phyloP scores from a whole-genome alignment of 2,888 invertebrate genomes.

The Agonum fuliginosum region DNA sequence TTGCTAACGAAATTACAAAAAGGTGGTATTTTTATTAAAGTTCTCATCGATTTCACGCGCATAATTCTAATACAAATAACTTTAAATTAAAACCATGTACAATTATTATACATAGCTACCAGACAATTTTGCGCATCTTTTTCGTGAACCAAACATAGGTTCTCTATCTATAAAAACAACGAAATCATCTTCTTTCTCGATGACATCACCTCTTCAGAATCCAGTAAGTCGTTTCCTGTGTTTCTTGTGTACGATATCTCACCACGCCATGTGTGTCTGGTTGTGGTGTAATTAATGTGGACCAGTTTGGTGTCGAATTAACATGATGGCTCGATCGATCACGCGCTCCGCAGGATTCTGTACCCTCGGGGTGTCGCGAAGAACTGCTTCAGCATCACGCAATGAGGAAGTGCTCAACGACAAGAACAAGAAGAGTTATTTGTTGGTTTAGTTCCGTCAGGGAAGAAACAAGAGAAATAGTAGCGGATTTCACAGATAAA shows the following conservation, averaged over 20 bases:
- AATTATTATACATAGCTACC: too few relatives aligned
- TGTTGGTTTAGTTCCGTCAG: neutral
- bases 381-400: neutral
- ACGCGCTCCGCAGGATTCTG: conserved; percentile 6
- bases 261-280: neutral
- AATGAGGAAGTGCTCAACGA: neutral
- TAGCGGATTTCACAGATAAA: too few relatives aligned
- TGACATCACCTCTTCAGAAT: neutral
- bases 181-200: too few relatives aligned
- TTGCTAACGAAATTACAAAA: too few relatives aligned
- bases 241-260: neutral
- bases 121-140: too few relatives aligned
- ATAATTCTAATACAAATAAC: too few relatives aligned
- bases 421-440: neutral
- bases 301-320: conserved; percentile 26
- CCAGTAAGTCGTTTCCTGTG: neutral
- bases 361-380: neutral
- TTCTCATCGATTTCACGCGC: too few relatives aligned
- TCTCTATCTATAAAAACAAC: too few relatives aligned
- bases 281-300: conserved; percentile 12
- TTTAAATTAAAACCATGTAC: too few relatives aligned
- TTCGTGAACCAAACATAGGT: too few relatives aligned
- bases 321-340: conserved; percentile 20
- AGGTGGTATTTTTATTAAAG: too few relatives aligned
- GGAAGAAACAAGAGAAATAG: neutral